Conservation (phyloP, 2,888 invertebrate species). For the Scrobipalpa atriplicella region DNA sequence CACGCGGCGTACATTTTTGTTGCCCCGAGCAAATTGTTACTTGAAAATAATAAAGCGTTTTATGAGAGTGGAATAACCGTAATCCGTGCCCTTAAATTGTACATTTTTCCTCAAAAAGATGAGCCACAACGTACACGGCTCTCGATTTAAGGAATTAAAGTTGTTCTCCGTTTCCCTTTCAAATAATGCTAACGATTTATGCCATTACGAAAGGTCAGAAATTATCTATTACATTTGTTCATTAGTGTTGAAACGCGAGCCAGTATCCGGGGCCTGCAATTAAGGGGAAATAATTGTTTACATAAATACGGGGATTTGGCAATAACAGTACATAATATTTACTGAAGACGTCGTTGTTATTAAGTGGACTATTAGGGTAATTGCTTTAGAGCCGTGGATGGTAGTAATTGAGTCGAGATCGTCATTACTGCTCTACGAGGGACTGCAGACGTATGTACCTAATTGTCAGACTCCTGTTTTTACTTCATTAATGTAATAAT, state of each 20-base stretch:
- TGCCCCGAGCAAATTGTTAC: conserved; percentile 28
- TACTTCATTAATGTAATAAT: neutral
- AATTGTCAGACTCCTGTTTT: conserved; percentile 26
- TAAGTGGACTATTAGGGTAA: conserved; percentile 72
- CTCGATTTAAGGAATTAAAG: conserved; percentile 28
- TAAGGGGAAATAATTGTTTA: conserved; percentile 76
- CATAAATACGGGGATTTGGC: conserved; percentile 67
- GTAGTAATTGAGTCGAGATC: conserved; percentile 58
- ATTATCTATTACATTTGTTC: conserved; percentile 80
- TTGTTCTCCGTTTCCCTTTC: conserved; percentile 42
- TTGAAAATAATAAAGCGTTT: conserved; percentile 30
- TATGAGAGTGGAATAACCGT: conserved; percentile 26
- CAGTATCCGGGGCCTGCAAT: conserved; percentile 66
- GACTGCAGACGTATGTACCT: conserved; percentile 25
- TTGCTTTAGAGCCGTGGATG: conserved; percentile 63
- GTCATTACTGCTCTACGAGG: conserved; percentile 53
- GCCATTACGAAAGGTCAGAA: conserved; percentile 67
- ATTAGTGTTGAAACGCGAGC: conserved; percentile 71
- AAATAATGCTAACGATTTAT: conserved; percentile 58
- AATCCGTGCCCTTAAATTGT: conserved; percentile 28
- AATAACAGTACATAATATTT: conserved; percentile 69
- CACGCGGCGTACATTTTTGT: conserved; percentile 24
- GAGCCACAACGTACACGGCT: conserved; percentile 20
- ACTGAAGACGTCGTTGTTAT: conserved; percentile 63
- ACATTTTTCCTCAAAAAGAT: conserved; percentile 27